Conservation (phyloP, 2,888 invertebrate species). For the Leptinotarsa haldemani region DNA sequence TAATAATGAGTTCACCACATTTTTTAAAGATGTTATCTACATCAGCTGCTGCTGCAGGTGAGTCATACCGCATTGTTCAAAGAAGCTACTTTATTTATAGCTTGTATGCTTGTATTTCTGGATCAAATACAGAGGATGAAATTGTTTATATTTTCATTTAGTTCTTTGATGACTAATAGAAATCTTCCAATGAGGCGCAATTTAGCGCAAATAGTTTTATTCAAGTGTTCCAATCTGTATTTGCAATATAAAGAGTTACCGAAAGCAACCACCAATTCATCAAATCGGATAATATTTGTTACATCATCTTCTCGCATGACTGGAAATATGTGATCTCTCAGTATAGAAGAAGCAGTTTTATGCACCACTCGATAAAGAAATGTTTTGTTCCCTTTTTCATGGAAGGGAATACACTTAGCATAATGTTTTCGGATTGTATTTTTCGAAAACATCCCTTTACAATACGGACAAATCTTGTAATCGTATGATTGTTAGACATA, state of each 20-base stretch:
- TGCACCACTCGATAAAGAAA: not conserved
- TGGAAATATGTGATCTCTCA: not conserved
- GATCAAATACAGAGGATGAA: not conserved
- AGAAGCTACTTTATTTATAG: not conserved
- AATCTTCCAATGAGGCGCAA: not conserved
- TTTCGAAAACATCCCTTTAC: not conserved
- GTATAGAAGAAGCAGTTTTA: not conserved
- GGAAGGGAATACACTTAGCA: not conserved
- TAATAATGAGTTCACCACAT: not conserved
- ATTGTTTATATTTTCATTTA: not conserved
- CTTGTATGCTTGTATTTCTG: not conserved
- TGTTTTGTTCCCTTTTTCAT: not conserved
- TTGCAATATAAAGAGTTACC: not conserved
- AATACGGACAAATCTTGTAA: not conserved
- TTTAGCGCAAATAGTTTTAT: not conserved
- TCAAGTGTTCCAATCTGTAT: not conserved
- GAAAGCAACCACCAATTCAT: not conserved
- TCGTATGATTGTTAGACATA: not conserved
- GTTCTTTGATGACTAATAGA: not conserved
- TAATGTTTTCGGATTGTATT: not conserved
- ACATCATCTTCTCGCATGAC: not conserved
- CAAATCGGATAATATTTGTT: not conserved
- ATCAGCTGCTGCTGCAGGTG: not conserved
- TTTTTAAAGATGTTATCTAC: not conserved
- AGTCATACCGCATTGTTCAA: not conserved